Evolutionary conservation across 2,113 vertebrate genomes (phyloP).

Genomic region (Ceratotherium simum): DNA sequence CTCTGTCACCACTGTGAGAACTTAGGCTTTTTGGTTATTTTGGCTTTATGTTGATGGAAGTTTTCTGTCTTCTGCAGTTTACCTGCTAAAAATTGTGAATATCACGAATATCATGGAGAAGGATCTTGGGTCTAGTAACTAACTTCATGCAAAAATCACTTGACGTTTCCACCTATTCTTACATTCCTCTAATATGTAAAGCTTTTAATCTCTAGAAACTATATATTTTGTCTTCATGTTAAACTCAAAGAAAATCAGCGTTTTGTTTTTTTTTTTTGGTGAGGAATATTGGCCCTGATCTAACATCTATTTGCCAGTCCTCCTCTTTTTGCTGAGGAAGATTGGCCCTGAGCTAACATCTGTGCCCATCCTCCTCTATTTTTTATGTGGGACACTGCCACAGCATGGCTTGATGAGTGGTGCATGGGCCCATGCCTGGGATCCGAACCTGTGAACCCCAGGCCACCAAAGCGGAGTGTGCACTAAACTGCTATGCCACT

Average conservation of each 20-base stretch:
- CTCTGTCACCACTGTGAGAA: neutral
- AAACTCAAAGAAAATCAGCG: neutral
- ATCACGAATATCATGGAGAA: neutral
- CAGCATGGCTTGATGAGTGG: too few relatives aligned
- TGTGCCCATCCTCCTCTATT: too few relatives aligned
- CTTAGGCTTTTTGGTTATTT: neutral
- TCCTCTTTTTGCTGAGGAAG: too few relatives aligned
- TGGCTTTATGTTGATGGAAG: neutral
- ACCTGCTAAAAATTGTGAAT: neutral
- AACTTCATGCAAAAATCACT: neutral
- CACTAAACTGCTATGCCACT: too few relatives aligned
- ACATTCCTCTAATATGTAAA: neutral
- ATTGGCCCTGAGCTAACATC: too few relatives aligned
- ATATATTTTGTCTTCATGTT: conserved; percentile 43
- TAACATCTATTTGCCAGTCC: too few relatives aligned
- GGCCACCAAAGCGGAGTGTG: too few relatives aligned
- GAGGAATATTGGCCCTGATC: too few relatives aligned
- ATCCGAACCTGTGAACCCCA: too few relatives aligned
- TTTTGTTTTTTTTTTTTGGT: too few relatives aligned
- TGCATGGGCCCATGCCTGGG: too few relatives aligned
- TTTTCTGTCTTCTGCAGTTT: neutral
- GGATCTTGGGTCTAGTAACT: neutral
- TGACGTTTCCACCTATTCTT: neutral
- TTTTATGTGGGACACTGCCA: too few relatives aligned
- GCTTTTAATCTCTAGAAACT: neutral